These are phyloP conservation scores for Hydrolagus colliei DNA, from an alignment of 2,797 vertebrate species.

Conservation along the genomic window DNA sequence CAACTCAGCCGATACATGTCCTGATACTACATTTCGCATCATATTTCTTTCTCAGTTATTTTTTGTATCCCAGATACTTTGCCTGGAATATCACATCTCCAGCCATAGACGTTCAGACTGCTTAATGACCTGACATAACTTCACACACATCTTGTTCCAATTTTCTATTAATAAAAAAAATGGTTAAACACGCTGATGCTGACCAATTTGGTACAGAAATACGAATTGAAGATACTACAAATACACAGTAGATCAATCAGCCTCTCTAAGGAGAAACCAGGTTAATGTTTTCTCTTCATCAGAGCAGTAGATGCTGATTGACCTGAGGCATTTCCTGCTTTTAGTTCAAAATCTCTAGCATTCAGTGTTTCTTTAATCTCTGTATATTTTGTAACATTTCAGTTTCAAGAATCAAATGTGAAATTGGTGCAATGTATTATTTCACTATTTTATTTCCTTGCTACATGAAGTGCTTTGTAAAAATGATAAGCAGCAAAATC, in stretches of 20 bases:
- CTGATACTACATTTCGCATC: too few species aligned
- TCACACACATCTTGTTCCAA: neutral
- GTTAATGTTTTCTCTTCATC: too few species aligned
- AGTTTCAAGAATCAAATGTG: constrained; percentile 1
- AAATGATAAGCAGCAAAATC: neutral
- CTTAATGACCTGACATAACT: neutral
- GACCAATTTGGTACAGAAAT: neutral
- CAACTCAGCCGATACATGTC: too few species aligned
- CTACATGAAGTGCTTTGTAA: neutral
- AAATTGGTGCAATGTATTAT: neutral
- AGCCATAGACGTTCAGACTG: neutral
- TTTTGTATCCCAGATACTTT: too few species aligned
- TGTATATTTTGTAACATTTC: neutral
- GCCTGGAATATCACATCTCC: neutral
- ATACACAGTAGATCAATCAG: too few species aligned
- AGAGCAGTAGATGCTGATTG: too few species aligned
- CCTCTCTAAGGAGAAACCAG: too few species aligned
- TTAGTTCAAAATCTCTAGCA: too few species aligned
- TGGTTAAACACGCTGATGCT: neutral
- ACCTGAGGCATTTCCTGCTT: too few species aligned
- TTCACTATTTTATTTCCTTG: neutral
- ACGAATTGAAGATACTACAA: too few species aligned
- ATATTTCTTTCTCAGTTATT: too few species aligned
- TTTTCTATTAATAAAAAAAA: neutral
- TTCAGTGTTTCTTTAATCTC: too few species aligned